These are phyloP conservation scores for Rhagoletis zephyria DNA, from an alignment of 1,140 invertebrate species.

Conservation along the genomic window DNA sequence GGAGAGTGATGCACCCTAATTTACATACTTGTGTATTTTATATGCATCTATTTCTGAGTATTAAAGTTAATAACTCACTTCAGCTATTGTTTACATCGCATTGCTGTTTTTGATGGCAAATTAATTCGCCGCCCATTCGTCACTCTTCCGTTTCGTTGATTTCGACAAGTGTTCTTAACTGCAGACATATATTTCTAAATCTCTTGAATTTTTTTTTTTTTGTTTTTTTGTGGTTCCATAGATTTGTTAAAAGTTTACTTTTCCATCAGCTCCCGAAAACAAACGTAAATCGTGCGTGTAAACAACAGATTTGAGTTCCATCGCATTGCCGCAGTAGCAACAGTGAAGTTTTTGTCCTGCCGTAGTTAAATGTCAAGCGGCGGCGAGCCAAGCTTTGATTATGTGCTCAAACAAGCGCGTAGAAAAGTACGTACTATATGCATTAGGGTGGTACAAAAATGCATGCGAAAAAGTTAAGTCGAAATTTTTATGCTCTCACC, in stretches of 20 bases:
- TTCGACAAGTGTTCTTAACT: constrained; percentile 25
- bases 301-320: constrained; percentile 15
- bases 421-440: too few species aligned
- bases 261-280: background rate
- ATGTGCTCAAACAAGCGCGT: too few species aligned
- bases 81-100: background rate
- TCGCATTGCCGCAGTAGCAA: background rate
- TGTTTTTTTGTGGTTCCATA: background rate
- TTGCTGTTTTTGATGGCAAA: constrained; percentile 28
- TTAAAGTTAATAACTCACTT: background rate
- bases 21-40: too few species aligned
- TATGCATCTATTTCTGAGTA: background rate
- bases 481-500: too few species aligned
- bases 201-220: constrained; percentile 39
- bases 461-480: too few species aligned
- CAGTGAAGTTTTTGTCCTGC: background rate
- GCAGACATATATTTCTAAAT: constrained; percentile 18
- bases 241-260: background rate
- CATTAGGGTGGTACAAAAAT: too few species aligned
- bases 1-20: too few species aligned
- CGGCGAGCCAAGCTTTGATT: background rate
- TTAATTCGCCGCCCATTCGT: constrained; percentile 34
- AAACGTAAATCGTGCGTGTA: constrained; percentile 47
- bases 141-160: constrained; percentile 39
- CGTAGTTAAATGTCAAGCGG: background rate